Evolutionary conservation across 1,140 invertebrate species (phyloP).

Genomic region (Drosophila orena): DNA sequence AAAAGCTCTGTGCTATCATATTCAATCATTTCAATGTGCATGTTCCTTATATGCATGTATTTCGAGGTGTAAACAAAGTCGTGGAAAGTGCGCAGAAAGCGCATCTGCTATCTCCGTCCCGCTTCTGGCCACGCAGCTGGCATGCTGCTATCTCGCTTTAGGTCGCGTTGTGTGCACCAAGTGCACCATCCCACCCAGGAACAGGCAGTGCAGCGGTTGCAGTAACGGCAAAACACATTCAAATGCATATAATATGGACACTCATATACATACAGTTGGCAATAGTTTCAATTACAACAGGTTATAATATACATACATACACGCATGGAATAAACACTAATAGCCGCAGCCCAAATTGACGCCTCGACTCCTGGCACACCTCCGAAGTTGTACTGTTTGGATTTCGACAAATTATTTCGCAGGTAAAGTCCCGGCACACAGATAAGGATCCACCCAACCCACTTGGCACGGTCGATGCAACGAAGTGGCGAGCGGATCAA

Average conservation of each 20-base stretch:
- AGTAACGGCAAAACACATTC: constrained; percentile 45
- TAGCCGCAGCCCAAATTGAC: constrained; percentile 28
- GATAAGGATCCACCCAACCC: not conserved
- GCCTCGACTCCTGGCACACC: constrained; percentile 1
- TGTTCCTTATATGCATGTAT: too few species aligned
- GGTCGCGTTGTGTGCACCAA: not conserved
- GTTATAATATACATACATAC: constrained; percentile 38
- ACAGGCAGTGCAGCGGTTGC: constrained; percentile 1
- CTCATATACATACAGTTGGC: constrained; percentile 45
- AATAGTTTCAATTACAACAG: constrained; percentile 53
- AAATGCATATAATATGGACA: constrained; percentile 58
- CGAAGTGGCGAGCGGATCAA: not conserved
- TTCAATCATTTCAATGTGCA: too few species aligned
- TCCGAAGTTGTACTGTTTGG: constrained; percentile 24
- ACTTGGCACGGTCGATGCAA: not conserved
- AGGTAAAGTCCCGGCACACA: constrained; percentile 6
- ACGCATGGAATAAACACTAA: constrained; percentile 36
- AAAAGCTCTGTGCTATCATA: too few species aligned
- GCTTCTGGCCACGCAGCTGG: too few species aligned
- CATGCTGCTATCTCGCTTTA: constrained; percentile 3
- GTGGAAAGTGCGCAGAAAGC: not conserved
- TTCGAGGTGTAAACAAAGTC: not conserved
- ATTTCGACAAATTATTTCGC: constrained; percentile 7
- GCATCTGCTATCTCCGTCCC: not conserved
- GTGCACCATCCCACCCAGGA: not conserved